Evolutionary conservation across 2,888 invertebrate species (phyloP).

Genomic region (Rhyacophila evoluta): DNA sequence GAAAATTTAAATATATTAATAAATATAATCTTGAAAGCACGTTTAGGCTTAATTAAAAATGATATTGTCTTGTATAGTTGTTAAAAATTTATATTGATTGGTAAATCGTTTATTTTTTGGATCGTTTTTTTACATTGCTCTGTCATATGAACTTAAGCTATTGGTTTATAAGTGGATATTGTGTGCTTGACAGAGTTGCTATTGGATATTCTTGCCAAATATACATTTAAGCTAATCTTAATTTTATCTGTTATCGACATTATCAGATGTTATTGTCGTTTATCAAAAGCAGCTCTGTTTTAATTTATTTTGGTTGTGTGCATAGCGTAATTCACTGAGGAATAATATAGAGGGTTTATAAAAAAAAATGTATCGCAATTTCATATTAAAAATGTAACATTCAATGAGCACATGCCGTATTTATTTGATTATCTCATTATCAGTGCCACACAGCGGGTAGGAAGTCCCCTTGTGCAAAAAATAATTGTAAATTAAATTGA

Average conservation of each 20-base stretch:
- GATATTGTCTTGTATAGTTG: not conserved
- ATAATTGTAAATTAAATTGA: no score
- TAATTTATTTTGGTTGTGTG: not conserved
- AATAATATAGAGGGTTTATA: no score
- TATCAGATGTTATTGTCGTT: not conserved
- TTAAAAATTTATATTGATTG: not conserved
- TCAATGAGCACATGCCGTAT: no score
- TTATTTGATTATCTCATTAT: no score
- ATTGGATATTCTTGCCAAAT: not conserved
- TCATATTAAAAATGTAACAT: no score
- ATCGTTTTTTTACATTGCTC: not conserved
- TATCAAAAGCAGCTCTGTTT: not conserved
- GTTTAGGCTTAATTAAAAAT: not conserved
- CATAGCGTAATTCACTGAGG: no score
- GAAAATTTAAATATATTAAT: not conserved
- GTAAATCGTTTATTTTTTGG: not conserved
- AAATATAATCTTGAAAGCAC: not conserved
- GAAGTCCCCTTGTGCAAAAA: no score
- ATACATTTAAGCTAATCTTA: conserved; percentile 1
- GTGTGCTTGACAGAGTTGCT: not conserved
- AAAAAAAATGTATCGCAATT: no score
- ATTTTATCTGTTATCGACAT: not conserved
- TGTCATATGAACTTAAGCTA: not conserved
- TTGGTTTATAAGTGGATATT: not conserved
- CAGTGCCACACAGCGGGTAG: no score